phyloP scores from a whole-genome alignment of 2,888 invertebrate species.

The Ophonus ardosiacus region DNA sequence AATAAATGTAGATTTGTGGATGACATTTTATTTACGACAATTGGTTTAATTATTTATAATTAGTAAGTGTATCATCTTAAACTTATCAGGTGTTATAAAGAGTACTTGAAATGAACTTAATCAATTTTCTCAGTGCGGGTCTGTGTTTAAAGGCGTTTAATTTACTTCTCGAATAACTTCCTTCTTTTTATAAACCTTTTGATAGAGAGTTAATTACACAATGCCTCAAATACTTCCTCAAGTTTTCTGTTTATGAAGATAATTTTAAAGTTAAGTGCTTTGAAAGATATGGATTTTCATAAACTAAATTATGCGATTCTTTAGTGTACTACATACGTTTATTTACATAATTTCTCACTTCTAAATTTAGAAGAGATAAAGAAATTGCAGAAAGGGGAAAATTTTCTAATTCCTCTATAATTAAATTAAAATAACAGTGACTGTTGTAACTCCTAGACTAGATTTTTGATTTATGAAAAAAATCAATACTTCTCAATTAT shows the following conservation, averaged over 20 bases:
- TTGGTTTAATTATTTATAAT: not conserved
- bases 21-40: not conserved
- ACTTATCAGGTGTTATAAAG: not conserved
- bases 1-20: not conserved
- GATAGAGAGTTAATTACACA: conserved; percentile 32
- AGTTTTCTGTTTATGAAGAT: conserved; percentile 21
- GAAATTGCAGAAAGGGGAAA: not conserved
- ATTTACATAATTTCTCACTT: not conserved
- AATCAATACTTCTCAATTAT: no score
- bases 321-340: not conserved
- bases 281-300: conserved; percentile 5
- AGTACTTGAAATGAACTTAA: conserved; percentile 10
- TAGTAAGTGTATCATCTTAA: not conserved
- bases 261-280: conserved; percentile 7
- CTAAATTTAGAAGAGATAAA: not conserved
- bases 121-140: conserved; percentile 2
- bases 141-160: conserved; percentile 5
- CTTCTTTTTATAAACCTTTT: conserved; percentile 30
- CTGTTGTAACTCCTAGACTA: no score
- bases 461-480: no score
- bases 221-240: conserved; percentile 16
- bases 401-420: not conserved
- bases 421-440: no score
- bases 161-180: conserved; percentile 35
- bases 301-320: not conserved